Evolutionary conservation across 2,888 invertebrate species (phyloP).

Genomic region (Trichogramma dendrolimi): DNA sequence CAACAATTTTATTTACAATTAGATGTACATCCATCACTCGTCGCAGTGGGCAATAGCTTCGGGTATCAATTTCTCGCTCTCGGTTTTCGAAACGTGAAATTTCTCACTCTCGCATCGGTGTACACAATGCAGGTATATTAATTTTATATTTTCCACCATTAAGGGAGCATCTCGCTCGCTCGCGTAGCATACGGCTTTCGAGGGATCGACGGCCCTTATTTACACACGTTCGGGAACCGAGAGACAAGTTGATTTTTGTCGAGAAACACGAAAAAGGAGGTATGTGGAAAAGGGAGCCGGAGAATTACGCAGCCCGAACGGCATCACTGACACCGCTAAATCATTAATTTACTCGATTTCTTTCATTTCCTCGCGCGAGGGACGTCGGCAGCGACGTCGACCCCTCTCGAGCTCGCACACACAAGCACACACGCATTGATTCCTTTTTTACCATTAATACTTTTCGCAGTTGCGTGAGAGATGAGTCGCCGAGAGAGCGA

Average conservation of each 20-base stretch:
- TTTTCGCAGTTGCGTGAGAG: constrained; percentile 40
- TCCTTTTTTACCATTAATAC: constrained; percentile 25
- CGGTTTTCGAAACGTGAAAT: constrained; percentile 2
- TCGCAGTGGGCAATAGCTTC: too few relatives aligned
- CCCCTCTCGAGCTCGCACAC: constrained; percentile 9
- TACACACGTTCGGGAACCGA: neutral
- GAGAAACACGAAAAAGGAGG: constrained; percentile 8
- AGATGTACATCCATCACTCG: too few relatives aligned
- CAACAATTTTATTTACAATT: too few relatives aligned
- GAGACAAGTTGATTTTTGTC: constrained; percentile 3
- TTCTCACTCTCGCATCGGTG: constrained; percentile 4
- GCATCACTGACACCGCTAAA: constrained; percentile 49
- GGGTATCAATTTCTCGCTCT: too few relatives aligned
- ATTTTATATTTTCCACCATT: constrained; percentile 27
- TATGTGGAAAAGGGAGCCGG: constrained; percentile 15
- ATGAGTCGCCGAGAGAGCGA: constrained; percentile 5
- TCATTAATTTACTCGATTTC: constrained; percentile 49
- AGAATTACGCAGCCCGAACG: constrained; percentile 22
- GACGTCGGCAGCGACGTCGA: too few relatives aligned
- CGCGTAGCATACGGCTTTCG: too few relatives aligned
- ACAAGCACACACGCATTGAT: neutral
- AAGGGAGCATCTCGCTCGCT: constrained; percentile 5
- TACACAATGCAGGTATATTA: constrained; percentile 20
- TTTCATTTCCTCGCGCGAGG: constrained; percentile 19
- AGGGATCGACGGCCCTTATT: too few relatives aligned